Base-by-base conservation (phyloP, 2,888 invertebrate species). In the Petrolisthes cinctipes region DNA sequence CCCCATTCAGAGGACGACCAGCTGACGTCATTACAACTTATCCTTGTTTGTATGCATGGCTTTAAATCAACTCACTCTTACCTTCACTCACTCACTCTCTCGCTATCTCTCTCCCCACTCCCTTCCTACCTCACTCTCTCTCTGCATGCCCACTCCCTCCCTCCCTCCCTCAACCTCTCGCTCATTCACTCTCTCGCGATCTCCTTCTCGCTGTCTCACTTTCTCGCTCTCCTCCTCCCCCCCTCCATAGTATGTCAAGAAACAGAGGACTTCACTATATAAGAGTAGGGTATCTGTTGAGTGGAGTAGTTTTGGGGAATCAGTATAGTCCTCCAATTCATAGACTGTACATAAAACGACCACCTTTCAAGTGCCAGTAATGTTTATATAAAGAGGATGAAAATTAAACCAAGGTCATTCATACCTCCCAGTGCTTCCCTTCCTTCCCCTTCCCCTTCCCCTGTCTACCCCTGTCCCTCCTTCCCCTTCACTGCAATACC, bases 151-250 rank as follows among this genome's bases (percentile, higher is more conserved):
- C 51, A 51, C 78, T 11, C 37, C 53, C 51, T 9, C 20, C 71
- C 53, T 78, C 17, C 20, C 71, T 2, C 4, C 20, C 14, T n/a
- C 37, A 37, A 37, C 37, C 37, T 37, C 37, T 37, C 37, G 37
- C 37, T 37, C 78, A 78, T 14, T 11, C 71, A 71, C 20, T 71
- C 20, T 71, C 17, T n/a, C 71, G 4, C 20, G 4, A 14, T n/a
- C 71, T 20, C 7, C 71, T 20, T 71, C 71, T 71, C 71, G 14
- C 71, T 71, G n/a, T 71, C 71, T 71, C 71, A 17, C 71, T 61
- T 23, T 81, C 51, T 61, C 11, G 2, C 51, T 37, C 37, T 23
- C 54, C 11, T 61, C n/a, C 2, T 9, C 57, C 57, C 14, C 61
- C 3, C 17, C 61, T 61, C 61, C 61, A 9, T 11, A 11, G 61